These are phyloP conservation scores for Galago senegalensis DNA, from an alignment of 2,797 vertebrate species.

Conservation along the genomic window DNA sequence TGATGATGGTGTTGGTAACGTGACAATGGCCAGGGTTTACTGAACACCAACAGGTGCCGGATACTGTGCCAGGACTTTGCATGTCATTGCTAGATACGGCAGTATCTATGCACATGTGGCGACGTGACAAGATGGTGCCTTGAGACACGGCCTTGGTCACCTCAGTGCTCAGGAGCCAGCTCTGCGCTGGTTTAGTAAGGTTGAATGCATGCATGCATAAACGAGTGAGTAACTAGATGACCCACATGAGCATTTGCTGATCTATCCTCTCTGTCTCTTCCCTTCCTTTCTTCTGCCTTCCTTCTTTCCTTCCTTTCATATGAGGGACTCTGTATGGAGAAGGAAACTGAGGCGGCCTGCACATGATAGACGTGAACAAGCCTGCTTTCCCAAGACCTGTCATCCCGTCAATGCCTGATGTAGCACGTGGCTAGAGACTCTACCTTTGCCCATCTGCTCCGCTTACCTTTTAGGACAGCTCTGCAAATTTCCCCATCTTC, in stretches of 20 bases:
- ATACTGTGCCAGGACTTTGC: neutral
- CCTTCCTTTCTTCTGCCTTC: neutral
- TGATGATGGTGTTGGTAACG: neutral
- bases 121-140: neutral
- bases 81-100: neutral
- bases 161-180: neutral
- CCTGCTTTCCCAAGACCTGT: neutral
- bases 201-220: neutral
- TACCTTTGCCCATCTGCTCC: neutral
- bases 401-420: neutral
- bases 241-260: neutral
- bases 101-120: neutral
- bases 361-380: neutral
- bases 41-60: neutral
- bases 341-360: neutral
- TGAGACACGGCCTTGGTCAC: neutral
- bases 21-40: neutral
- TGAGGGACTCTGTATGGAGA: neutral
- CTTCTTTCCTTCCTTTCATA: neutral
- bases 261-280: neutral
- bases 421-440: neutral
- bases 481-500: neutral
- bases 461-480: neutral
- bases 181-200: neutral
- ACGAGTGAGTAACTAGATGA: neutral